A percentile compares a stretch with the other conserved stretches of the same genome.
Evolutionary conservation across 2,888 invertebrate species (phyloP).

Genomic region (Tyria jacobaeae): DNA sequence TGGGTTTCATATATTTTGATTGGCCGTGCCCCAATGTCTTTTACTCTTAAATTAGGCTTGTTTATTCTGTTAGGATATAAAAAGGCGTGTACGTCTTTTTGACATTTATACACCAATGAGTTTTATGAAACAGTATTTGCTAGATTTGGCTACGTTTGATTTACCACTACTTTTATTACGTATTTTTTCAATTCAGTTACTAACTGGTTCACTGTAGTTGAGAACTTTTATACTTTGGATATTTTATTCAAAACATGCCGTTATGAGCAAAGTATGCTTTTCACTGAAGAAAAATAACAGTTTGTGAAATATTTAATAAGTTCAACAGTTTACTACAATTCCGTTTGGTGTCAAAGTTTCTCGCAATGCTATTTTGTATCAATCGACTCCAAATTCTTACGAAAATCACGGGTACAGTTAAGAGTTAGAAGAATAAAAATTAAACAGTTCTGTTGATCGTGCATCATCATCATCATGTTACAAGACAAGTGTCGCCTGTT

Average conservation of each 20-base stretch:
- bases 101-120: neutral
- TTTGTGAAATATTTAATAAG: neutral
- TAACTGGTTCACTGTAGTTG: neutral
- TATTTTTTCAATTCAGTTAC: neutral
- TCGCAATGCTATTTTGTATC: neutral
- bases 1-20: constrained; percentile 12
- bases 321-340: neutral
- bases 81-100: neutral
- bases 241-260: neutral
- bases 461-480: too few species aligned
- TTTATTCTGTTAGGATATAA: constrained; percentile 7
- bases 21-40: constrained; percentile 13
- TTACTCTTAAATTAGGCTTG: constrained; percentile 16
- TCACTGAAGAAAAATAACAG: neutral
- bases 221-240: neutral
- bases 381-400: neutral
- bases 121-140: neutral
- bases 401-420: too few species aligned
- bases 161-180: neutral
- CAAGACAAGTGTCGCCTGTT: neutral
- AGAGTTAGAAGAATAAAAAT: too few species aligned
- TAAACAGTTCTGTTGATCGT: too few species aligned
- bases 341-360: neutral
- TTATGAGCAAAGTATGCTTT: neutral
- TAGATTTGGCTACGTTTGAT: neutral